Evolutionary conservation across 2,888 invertebrate species (phyloP), one percentile per base, ranked within the genome.

Genomic region (Nowickia ferox): DNA sequence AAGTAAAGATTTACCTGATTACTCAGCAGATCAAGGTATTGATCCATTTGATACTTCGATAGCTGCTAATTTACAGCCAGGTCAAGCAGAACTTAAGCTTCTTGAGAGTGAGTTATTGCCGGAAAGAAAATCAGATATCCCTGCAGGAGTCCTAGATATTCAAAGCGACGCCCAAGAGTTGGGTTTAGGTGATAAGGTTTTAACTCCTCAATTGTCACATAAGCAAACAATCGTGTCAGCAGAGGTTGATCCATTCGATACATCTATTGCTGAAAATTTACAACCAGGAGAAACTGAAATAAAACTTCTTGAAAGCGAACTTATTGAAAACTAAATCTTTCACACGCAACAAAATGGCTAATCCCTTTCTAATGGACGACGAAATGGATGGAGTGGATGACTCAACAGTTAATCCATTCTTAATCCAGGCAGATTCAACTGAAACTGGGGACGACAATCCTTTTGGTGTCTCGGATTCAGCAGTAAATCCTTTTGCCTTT

Each of bases 21-120:
- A 91, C 51, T 84, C 90, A 63, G 89, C 92, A 38, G 76, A 74
- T 22, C 96, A 96, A 46, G 93, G 95, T 87, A 91, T 94, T 46
- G 97, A 97, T 93, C 97, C 97, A 0, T 97, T 97, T 89, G 97
- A 97, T 90, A 97, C 97, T 0, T 96, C 97, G 6, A 96, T 96
- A 89, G 96, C 96, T 0, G 94, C 94, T 68, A 95, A 95, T 89
- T 94, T 97, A 59, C 95, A 95, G 87, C 97, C 96, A 0, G 97
- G 97, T 3, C 95, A 95, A 91, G 95, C 96, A 0, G 97, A 97
- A 92, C 92, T 97, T 0, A 96, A 96, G 90, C 91, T 96, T 22
- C 92, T 97, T 0, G 97, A 97, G 91, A 96, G 95, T 69, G 97
- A 97, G 92, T 93, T 97, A 76, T 94, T 96, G 87, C 93, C 94